A percentile compares a stretch with the other conserved stretches of the same genome.
Evolutionary conservation across 2,797 vertebrate genomes (phyloP).

Genomic region (Schizopygopsis pylzovi): DNA sequence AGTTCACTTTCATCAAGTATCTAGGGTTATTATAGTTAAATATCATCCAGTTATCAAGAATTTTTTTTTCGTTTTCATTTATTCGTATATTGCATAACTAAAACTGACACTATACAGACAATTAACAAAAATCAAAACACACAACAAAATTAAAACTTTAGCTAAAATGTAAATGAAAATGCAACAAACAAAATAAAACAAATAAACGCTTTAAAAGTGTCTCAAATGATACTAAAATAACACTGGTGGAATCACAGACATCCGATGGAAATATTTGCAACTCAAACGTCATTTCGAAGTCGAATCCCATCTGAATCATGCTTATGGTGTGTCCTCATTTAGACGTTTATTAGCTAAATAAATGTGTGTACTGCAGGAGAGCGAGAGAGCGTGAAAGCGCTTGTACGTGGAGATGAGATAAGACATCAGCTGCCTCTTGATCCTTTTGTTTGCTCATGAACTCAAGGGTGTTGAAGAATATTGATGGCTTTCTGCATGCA

Average conservation of each 20-base stretch:
- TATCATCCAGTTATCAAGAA: neutral
- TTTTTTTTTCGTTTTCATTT: neutral
- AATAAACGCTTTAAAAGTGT: neutral
- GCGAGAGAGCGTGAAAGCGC: neutral
- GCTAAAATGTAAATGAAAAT: neutral
- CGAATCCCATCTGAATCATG: neutral
- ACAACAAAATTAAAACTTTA: neutral
- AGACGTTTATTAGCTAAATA: slow-evolving; percentile 4
- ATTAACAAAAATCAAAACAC: neutral
- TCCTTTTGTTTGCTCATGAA: slow-evolving; percentile 40
- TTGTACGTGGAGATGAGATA: neutral
- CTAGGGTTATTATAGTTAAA: neutral
- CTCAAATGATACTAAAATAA: neutral
- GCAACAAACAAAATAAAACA: neutral
- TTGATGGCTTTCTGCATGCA: slow-evolving; percentile 30
- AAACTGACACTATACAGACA: neutral
- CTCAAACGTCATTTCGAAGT: neutral
- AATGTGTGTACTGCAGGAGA: neutral
- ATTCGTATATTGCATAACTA: neutral
- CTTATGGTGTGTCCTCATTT: slow-evolving; percentile 2
- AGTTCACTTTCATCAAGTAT: neutral
- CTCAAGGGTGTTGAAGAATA: slow-evolving; percentile 2
- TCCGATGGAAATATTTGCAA: slow-evolving; percentile 2
- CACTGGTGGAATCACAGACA: neutral
- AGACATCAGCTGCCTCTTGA: slow-evolving; percentile 16